phyloP scores from a whole-genome alignment of 2,888 invertebrate genomes.

The Acleris cristana region DNA sequence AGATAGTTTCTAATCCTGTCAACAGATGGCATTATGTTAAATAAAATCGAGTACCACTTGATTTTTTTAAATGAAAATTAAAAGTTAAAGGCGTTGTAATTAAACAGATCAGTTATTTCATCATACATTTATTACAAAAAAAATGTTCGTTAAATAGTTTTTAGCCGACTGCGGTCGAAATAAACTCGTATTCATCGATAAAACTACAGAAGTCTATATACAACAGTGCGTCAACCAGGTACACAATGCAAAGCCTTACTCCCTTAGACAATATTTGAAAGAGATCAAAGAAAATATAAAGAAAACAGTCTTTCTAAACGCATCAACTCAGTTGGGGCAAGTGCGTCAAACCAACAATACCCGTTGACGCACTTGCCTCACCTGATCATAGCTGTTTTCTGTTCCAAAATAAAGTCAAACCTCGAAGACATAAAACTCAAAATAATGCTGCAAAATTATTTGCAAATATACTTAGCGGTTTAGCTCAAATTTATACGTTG shows the following conservation, averaged over 20 bases:
- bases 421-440: no score
- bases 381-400: no score
- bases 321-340: not conserved
- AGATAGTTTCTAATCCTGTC: no score
- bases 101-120: constrained; percentile 39
- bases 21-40: no score
- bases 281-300: constrained; percentile 61
- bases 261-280: constrained; percentile 43
- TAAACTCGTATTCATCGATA: constrained; percentile 64
- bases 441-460: no score
- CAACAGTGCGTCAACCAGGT: constrained; percentile 66
- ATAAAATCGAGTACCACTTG: no score
- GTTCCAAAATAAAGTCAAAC: no score
- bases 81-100: no score
- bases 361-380: no score
- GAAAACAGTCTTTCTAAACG: not conserved
- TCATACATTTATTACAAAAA: constrained; percentile 72
- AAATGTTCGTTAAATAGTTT: constrained; percentile 65
- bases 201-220: constrained; percentile 69
- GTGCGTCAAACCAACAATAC: not conserved
- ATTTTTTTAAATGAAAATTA: no score
- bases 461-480: no score
- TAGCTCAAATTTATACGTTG: no score
- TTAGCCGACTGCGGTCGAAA: constrained; percentile 81
- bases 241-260: constrained; percentile 53